phyloP scores from a whole-genome alignment of 2,888 invertebrate genomes.

The Tineola bisselliella region DNA sequence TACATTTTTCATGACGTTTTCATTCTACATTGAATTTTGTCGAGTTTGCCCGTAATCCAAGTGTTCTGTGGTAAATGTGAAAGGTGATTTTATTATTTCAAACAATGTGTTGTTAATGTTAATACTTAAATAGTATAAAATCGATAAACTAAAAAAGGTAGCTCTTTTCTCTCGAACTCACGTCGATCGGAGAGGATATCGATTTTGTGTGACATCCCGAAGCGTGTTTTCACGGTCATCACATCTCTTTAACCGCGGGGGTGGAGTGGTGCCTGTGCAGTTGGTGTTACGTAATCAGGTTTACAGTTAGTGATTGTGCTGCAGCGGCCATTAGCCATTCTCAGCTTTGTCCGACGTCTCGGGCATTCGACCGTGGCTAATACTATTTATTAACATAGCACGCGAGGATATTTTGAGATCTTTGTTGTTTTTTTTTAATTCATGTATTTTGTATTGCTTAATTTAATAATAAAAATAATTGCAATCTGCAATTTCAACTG shows the following conservation, averaged over 20 bases:
- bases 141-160: too few relatives aligned
- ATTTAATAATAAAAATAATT: too few relatives aligned
- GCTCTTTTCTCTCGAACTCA: not conserved
- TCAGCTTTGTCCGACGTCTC: conserved; percentile 21
- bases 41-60: not conserved
- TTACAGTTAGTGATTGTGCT: conserved; percentile 33
- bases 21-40: not conserved
- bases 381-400: conserved; percentile 21
- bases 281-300: conserved; percentile 56
- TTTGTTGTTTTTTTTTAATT: too few relatives aligned
- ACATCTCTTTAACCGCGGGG: not conserved
- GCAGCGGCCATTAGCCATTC: conserved; percentile 48
- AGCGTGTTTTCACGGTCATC: not conserved
- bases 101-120: not conserved
- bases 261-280: conserved; percentile 36
- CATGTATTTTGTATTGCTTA: too few relatives aligned
- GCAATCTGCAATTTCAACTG: too few relatives aligned
- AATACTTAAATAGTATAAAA: not conserved
- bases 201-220: not conserved
- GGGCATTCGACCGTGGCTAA: conserved; percentile 51
- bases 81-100: not conserved
- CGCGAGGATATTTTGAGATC: too few relatives aligned
- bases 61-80: not conserved
- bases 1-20: not conserved
- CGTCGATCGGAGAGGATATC: not conserved